Base-by-base conservation (phyloP, 2,113 vertebrate species). In the Gopherus evgoodei region DNA sequence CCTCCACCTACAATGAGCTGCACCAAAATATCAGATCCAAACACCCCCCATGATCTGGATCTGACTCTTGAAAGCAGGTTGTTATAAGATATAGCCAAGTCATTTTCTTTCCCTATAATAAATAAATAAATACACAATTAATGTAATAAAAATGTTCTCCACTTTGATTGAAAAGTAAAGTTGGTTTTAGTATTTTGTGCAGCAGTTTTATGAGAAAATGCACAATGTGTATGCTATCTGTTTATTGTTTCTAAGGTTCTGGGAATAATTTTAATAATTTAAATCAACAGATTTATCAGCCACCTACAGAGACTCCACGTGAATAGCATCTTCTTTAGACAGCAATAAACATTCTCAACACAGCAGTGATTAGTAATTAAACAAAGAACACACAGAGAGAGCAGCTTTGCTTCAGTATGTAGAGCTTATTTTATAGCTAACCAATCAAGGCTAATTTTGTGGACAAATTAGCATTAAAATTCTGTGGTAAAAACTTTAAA, bases 241-340 rank as follows among this genome's bases (percentile, higher is more conserved):
- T 52, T 86, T 65, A 38, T 53, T 81, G 24, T 53, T 29, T 89
- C 24, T 5, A 0, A 93, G 50, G 6, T 10, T 91, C 89, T 44
- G 52, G 86, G 86, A 95, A 62, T 62, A 54, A 82, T 84, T 87
- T 49, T 59, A 84, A 81, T 69, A 76, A 81, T 78, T 90, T 76
- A 84, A 90, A 81, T 87, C 59, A 94, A 87, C 56, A 82, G 31
- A 79, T 87, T 38, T 14, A 52, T 0, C 0, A 86, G 6, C 69
- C 78, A 65, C 56, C 79, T 88, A 78, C 62, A 21, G 57, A 80
- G 29, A 52, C 47, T 31, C 78, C 17, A 3, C 44, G 57, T 21
- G 16, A 83, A 31, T 21, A 88, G 49, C 57, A 91, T 38, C 69
- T 93, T 80, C 69, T 91, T 91, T 87, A 75, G 81, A 87, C 50